Conservation (phyloP, 2,797 vertebrate species). For the Leucoraja ocellata region DNA sequence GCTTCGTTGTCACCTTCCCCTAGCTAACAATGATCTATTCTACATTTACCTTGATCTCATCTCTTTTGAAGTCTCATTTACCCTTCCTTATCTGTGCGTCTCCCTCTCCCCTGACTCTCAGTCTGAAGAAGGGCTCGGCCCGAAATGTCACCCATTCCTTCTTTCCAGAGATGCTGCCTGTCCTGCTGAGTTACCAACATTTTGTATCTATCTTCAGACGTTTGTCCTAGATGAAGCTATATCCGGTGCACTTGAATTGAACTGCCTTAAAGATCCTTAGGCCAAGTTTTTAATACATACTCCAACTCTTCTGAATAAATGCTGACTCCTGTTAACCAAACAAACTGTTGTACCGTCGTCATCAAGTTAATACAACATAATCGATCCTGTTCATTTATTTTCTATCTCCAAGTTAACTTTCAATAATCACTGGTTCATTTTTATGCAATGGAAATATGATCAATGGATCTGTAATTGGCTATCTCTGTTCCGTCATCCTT, state of each 20-base stretch:
- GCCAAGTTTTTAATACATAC: too few species aligned
- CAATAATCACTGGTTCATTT: neutral
- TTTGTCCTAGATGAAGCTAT: neutral
- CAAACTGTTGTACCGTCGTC: neutral
- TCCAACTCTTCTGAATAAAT: neutral
- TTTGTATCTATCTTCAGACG: neutral
- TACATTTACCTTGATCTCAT: too few species aligned
- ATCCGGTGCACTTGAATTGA: neutral
- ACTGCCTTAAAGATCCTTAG: neutral
- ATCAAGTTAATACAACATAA: neutral
- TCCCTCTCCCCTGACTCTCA: too few species aligned
- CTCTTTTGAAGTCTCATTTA: too few species aligned
- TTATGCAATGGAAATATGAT: neutral
- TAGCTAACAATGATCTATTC: too few species aligned
- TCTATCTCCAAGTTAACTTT: neutral
- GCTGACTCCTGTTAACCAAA: neutral
- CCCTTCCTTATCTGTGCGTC: too few species aligned
- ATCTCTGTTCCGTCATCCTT: neutral
- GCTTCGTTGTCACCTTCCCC: too few species aligned
- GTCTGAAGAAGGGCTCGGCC: too few species aligned
- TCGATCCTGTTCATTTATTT: neutral
- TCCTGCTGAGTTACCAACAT: too few species aligned
- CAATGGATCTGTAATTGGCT: neutral
- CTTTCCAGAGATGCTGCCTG: too few species aligned
- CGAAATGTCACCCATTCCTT: too few species aligned